phyloP scores from a whole-genome alignment of 2,888 invertebrate genomes.

The Himalopsyche japonica region DNA sequence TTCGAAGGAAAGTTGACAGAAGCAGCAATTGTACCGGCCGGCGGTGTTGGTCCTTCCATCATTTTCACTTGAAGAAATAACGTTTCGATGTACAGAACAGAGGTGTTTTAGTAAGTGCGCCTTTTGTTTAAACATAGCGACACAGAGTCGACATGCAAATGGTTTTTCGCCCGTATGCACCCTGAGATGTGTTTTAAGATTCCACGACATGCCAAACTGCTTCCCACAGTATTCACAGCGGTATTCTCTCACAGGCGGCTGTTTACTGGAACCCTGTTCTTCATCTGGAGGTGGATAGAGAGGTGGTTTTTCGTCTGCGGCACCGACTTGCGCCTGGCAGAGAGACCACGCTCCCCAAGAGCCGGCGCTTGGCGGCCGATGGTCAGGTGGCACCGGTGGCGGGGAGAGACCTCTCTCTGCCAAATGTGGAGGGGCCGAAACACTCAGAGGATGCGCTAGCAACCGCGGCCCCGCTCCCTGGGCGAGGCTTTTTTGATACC shows the following conservation, averaged over 20 bases:
- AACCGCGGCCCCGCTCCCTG: slow-evolving; percentile 61
- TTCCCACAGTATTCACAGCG: slow-evolving; percentile 88
- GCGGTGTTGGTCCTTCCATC: slow-evolving; percentile 65
- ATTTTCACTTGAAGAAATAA: slow-evolving; percentile 81
- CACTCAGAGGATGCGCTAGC: slow-evolving; percentile 65
- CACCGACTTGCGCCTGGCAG: slow-evolving; percentile 67
- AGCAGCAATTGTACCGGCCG: slow-evolving; percentile 82
- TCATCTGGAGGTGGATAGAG: slow-evolving; percentile 51
- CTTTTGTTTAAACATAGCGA: slow-evolving; percentile 91
- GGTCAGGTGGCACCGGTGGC: slow-evolving; percentile 54
- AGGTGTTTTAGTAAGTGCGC: slow-evolving; percentile 85
- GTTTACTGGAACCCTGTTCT: slow-evolving; percentile 61
- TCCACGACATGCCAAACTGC: slow-evolving; percentile 92
- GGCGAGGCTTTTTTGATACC: slow-evolving; percentile 65
- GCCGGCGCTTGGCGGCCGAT: slow-evolving; percentile 72
- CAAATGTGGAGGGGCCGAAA: slow-evolving; percentile 74
- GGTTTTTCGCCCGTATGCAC: slow-evolving; percentile 90
- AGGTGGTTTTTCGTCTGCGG: slow-evolving; percentile 50
- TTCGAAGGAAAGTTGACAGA: slow-evolving; percentile 84
- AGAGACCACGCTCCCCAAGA: slow-evolving; percentile 70
- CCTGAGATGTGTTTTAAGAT: slow-evolving; percentile 84
- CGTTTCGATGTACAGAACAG: slow-evolving; percentile 86
- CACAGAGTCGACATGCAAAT: slow-evolving; percentile 85
- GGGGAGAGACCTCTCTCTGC: slow-evolving; percentile 58
- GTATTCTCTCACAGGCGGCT: slow-evolving; percentile 77